Conservation (phyloP, 2,113 vertebrate genomes). For the Pleuronectes platessa region DNA sequence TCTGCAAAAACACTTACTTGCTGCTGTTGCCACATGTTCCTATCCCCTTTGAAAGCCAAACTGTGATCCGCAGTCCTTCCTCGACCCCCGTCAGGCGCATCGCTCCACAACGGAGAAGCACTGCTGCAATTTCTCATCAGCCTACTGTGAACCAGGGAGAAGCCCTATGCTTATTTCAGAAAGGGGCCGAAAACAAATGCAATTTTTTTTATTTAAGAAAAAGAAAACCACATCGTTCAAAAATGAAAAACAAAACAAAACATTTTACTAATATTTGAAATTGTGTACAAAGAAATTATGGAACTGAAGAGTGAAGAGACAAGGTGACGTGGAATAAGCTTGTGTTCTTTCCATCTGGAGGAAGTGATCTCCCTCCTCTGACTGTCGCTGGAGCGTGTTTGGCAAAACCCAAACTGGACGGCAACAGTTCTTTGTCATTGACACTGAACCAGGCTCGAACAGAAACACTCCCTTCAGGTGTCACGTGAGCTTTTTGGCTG, state of each 20-base stretch:
- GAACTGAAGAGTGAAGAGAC: constrained; percentile 34
- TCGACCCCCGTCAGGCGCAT: constrained; percentile 32
- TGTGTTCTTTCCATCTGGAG: constrained; percentile 13
- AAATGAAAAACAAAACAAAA: constrained; percentile 9
- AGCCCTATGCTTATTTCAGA: constrained; percentile 39
- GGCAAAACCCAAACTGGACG: constrained; percentile 35
- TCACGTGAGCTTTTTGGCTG: constrained; percentile 42
- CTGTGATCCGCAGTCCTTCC: constrained; percentile 59
- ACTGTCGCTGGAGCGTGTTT: constrained; percentile 55
- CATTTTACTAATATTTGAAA: constrained; percentile 13
- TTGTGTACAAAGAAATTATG: constrained; percentile 18
- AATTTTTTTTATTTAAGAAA: constrained; percentile 28
- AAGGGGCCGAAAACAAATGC: constrained; percentile 54
- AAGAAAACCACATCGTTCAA: constrained; percentile 8
- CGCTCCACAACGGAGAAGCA: constrained; percentile 52
- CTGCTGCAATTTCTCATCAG: constrained; percentile 65
- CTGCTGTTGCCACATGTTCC: constrained; percentile 67
- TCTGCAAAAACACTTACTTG: constrained; percentile 63
- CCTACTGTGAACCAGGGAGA: constrained; percentile 73
- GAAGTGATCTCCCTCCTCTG: constrained; percentile 26
- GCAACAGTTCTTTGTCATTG: constrained; percentile 23
- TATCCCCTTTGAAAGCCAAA: constrained; percentile 50
- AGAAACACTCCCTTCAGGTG: constrained; percentile 46
- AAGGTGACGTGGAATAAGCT: constrained; percentile 38
- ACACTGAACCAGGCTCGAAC: constrained; percentile 28